Conservation (phyloP, 1,140 invertebrate species). For the Drosophila paulistorum region DNA sequence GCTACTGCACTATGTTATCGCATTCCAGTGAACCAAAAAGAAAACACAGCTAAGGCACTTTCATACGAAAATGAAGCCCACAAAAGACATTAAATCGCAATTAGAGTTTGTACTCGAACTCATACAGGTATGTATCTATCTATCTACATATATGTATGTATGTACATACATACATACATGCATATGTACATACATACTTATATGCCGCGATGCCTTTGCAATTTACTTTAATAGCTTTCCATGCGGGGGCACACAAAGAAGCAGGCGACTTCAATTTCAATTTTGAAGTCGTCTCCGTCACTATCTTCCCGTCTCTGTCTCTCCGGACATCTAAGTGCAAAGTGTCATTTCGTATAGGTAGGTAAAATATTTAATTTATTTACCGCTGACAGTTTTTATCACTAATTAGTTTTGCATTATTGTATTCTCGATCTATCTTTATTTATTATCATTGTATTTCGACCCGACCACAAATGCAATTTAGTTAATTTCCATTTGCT, state of each 20-base stretch:
- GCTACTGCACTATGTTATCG: slow-evolving; percentile 52
- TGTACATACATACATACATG: neutral
- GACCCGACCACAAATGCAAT: slow-evolving; percentile 65
- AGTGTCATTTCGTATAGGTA: slow-evolving; percentile 39
- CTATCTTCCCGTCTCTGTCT: too few relatives aligned
- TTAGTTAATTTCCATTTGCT: slow-evolving; percentile 68
- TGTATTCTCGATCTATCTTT: slow-evolving; percentile 66
- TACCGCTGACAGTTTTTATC: slow-evolving; percentile 72
- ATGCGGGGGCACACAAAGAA: slow-evolving; percentile 52
- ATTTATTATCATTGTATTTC: slow-evolving; percentile 74
- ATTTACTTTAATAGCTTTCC: slow-evolving; percentile 80
- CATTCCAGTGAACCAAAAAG: slow-evolving; percentile 29
- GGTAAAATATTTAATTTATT: slow-evolving; percentile 75
- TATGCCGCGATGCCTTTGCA: slow-evolving; percentile 44
- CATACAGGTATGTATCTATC: slow-evolving; percentile 29
- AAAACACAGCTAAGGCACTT: slow-evolving; percentile 27
- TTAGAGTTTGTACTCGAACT: slow-evolving; percentile 53
- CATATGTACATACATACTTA: neutral
- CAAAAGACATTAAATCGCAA: slow-evolving; percentile 78
- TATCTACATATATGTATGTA: slow-evolving; percentile 31
- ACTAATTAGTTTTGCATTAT: slow-evolving; percentile 76
- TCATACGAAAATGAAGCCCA: slow-evolving; percentile 43
- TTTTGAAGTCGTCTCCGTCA: neutral
- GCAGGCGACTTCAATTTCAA: slow-evolving; percentile 12
- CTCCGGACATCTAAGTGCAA: slow-evolving; percentile 57